Evolutionary conservation across 2,888 invertebrate species (phyloP), one percentile per base, ranked within the genome.

Genomic region (Trisateles emortualis): DNA sequence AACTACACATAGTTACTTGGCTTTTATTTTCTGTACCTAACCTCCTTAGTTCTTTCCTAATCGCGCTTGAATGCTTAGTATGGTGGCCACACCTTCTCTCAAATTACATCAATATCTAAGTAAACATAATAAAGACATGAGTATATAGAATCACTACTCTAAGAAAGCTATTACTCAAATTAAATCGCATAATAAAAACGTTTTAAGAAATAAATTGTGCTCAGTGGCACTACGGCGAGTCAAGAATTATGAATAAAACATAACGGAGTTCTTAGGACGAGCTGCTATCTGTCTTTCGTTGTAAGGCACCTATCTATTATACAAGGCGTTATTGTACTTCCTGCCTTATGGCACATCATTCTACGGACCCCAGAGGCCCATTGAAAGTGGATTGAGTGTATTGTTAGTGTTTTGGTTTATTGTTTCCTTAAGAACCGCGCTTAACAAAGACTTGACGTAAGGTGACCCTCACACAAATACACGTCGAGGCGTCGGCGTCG

Each of bases 211-310:
- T 76, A 78, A 78, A 66, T 72, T 72, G 58, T 56, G 54, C 52
- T 56, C 51, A 62, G 60, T 58, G 57, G 55, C 61, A 64, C 69
- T 70, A 57, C 48, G 35, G 29, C 3, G 63, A 57, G 61, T 68
- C 57, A 53, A 52, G 68, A 68, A 68, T 66, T 74, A 81, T 81
- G 83, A 81, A 81, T 81, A 81, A 81, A 76, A 82, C 83, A 81
- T 82, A 45, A 33, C 46, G 32, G 52, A 64, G 59, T 71, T 61
- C 70, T 64, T 57, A 66, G 56, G 64, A 52, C 55, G 63, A 59
- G 67, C 71, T 49, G 69, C 79, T 72, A 81, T 79, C 79, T 64
- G 74, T 81, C 81, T 81, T 76, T 50, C 58, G 61, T 46, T 57
- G 68, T 59, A 50, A 56, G 59, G 42, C 52, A 61, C 64, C 72